phyloP scores from a whole-genome alignment of 1,140 invertebrate genomes.

The Lepidurus packardi region DNA sequence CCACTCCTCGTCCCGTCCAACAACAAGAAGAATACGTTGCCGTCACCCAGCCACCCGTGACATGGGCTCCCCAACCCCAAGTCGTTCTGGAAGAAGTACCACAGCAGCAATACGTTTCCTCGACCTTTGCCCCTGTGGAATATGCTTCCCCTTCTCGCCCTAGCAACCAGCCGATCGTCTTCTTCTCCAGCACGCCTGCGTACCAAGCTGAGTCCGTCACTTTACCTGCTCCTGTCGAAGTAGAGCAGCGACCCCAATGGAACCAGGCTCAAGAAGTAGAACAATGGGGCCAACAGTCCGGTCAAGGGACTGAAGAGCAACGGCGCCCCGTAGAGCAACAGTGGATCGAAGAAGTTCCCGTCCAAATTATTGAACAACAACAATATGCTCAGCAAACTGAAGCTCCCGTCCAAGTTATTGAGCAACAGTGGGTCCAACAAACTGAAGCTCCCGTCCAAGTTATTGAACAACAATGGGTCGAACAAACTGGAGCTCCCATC shows the following conservation, averaged over 20 bases:
- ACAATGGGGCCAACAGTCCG: background rate
- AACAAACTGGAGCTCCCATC: background rate
- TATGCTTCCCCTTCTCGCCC: background rate
- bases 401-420: constrained; percentile 16
- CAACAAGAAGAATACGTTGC: background rate
- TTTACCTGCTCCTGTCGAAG: constrained; percentile 22
- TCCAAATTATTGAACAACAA: background rate
- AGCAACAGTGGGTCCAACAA: background rate
- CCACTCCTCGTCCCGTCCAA: background rate
- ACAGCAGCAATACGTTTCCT: background rate
- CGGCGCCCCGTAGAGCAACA: background rate
- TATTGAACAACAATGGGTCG: too few relatives aligned
- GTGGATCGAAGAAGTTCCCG: background rate
- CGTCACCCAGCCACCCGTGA: background rate
- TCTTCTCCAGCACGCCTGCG: background rate
- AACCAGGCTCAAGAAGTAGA: background rate
- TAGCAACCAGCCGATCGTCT: background rate
- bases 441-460: too few relatives aligned
- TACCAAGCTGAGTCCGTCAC: background rate
- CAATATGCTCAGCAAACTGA: background rate
- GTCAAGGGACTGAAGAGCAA: background rate
- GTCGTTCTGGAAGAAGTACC: background rate
- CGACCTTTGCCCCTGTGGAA: background rate
- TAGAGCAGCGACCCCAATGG: constrained; percentile 3
- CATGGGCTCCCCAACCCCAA: background rate